Conservation (phyloP, 2,888 invertebrate genomes). For the Brenthis ino region DNA sequence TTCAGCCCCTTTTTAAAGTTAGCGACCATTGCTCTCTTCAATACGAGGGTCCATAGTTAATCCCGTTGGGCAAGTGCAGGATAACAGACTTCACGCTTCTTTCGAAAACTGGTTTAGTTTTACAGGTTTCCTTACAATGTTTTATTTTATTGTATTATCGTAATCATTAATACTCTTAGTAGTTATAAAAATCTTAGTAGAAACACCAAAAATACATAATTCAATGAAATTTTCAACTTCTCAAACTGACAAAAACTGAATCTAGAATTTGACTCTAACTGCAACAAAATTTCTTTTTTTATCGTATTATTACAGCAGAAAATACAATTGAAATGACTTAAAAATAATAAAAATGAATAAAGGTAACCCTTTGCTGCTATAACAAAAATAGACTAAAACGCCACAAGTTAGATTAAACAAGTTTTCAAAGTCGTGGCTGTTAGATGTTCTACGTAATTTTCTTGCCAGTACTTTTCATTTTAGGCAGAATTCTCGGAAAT, state of each 20-base stretch:
- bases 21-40: too few species aligned
- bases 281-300: too few species aligned
- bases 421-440: conserved; percentile 50
- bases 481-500: conserved; percentile 46
- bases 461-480: conserved; percentile 40
- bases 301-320: not conserved
- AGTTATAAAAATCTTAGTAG: too few species aligned
- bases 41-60: too few species aligned
- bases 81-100: not conserved
- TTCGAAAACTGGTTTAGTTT: not conserved
- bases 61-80: too few species aligned
- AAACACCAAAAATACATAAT: too few species aligned
- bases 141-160: too few species aligned
- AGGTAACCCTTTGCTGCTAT: conserved; percentile 6
- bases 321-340: not conserved
- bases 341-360: conserved; percentile 4
- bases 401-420: conserved; percentile 69
- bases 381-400: conserved; percentile 44
- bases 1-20: too few species aligned
- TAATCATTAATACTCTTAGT: too few species aligned
- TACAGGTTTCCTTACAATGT: not conserved
- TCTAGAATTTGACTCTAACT: too few species aligned
- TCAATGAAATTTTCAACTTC: too few species aligned
- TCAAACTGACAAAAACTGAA: too few species aligned
- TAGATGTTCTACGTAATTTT: conserved; percentile 45